Evolutionary conservation across 2,797 vertebrate species (phyloP), one percentile per base, ranked within the genome.

Genomic region (Sebastes matsubarae): DNA sequence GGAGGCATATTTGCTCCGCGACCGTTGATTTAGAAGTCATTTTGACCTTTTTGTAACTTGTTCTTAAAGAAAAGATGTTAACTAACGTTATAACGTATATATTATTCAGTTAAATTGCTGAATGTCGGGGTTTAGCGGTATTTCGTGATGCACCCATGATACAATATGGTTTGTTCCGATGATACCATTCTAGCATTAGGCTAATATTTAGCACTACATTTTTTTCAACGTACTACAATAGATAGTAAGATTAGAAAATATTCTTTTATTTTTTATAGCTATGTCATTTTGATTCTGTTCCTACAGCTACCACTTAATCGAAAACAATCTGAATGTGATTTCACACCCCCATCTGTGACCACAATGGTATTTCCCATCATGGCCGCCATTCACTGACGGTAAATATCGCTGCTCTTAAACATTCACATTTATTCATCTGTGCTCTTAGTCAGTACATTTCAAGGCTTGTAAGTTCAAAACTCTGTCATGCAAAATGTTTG

Each of bases 331-430:
- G 1, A 69, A 6, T 29, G 2, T 9, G 38, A n/a, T 29, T 36
- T 22, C 2, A 4, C 32, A 52, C 69, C 63, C 83, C 64, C 38
- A 0, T 72, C 61, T 80, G 13, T 29, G 0, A 5, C 0, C 1
- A 12, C 27, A 79, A 88, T 96, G 93, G 94, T 83, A 84, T 84
- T 13, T 87, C 34, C 95, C 84, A 92, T 87, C 92, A 96, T 96
- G 96, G 96, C 87, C 76, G 75, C 94, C 91, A 83, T 85, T 80
- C 86, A 81, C 72, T 90, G 74, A 94, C 90, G 95, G 96, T 96
- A 96, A 94, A 92, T 90, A 92, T 86, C 79, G 70, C 34, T 59
- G 67, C 84, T 84, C 76, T 74, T 69, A 73, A 88, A 91, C 68
- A 71, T 75, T 34, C 2, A 60, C 8, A 70, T 2, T 34, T 65